Base-by-base conservation (phyloP, 2,797 vertebrate genomes). In the Acipenser transmontanus region DNA sequence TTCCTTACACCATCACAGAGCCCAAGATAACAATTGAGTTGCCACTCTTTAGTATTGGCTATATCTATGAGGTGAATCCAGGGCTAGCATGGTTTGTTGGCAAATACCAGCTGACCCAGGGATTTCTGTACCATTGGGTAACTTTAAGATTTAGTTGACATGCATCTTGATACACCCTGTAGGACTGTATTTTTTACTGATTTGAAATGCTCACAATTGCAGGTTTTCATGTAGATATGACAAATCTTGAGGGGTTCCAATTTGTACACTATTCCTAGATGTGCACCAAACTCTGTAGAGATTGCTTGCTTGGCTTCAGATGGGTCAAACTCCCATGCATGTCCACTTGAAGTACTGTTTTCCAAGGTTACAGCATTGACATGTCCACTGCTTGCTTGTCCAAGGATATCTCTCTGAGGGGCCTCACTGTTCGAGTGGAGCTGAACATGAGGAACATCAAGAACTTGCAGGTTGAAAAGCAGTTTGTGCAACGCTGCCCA, bases 21-120 rank as follows among this genome's bases (percentile, higher is more conserved):
- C 81, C 79, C 70, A 64, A 70, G 62, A 76, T 92, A 62, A 61
- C 47, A 65, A 68, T 92, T 1, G 73, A 85, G 47, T 87, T 89
- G 61, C 88, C 89, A 1, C 77, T 89, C 34, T 89, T 88, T 68
- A 77, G 88, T 6, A 7, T 13, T 6, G 92, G 91, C 34, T 84
- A 84, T 62, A 8, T 52, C 47, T 92, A 92, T 65, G 76, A 84
- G 83, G 91, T 91, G 72, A 11, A n/a, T n/a, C 54, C 14, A 3
- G 3, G 54, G 7, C 12, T 7, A 13, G 34, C 34, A 34, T 34
- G 4, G 34, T 4, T 34, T 17, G 17, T 17, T 17, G 1, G 17
- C 17, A 17, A 34, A 34, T 34, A 34, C 11, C 14, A 13, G 54
- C 6, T 62, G 49, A 34, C 4, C 4, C 0, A 34, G 34, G 34